A percentile compares a stretch with the other conserved stretches of the same genome.
Conservation (phyloP, 2,888 invertebrate species). For the Acleris emargana region DNA sequence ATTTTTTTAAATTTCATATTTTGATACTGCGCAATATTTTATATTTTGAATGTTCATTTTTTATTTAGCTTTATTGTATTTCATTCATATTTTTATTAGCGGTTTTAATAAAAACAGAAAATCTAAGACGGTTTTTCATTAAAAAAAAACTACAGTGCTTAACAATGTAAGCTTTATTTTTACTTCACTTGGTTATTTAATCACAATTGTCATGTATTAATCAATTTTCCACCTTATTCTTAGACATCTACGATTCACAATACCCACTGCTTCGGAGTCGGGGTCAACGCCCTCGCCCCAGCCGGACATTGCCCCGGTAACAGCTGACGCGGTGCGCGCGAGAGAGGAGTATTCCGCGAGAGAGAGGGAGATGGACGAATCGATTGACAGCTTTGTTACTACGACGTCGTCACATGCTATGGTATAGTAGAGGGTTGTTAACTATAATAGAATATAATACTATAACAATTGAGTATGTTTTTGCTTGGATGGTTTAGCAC, state of each 20-base stretch:
- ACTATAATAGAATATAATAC: too few relatives aligned
- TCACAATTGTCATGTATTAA: neutral
- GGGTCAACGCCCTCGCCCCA: conserved; percentile 61
- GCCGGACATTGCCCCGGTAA: conserved; percentile 18
- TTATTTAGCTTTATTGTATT: too few relatives aligned
- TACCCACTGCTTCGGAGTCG: conserved; percentile 68
- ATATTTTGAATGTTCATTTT: too few relatives aligned
- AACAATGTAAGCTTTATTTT: too few relatives aligned
- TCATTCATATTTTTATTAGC: too few relatives aligned
- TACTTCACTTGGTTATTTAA: neutral
- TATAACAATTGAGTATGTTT: too few relatives aligned
- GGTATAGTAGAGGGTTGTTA: neutral
- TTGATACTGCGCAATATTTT: too few relatives aligned
- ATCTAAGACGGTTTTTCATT: too few relatives aligned
- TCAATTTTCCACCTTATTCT: conserved; percentile 32
- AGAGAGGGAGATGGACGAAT: conserved; percentile 41
- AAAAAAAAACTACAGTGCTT: too few relatives aligned
- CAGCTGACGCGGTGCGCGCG: conserved; percentile 39
- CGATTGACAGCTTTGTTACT: conserved; percentile 53
- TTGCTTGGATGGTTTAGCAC: too few relatives aligned
- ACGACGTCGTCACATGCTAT: conserved; percentile 49
- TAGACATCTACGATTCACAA: conserved; percentile 74
- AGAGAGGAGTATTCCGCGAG: conserved; percentile 42
- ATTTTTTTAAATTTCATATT: too few relatives aligned
- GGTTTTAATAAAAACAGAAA: too few relatives aligned